Conservation (phyloP, 1,140 invertebrate species). For the Micrasema longulum region DNA sequence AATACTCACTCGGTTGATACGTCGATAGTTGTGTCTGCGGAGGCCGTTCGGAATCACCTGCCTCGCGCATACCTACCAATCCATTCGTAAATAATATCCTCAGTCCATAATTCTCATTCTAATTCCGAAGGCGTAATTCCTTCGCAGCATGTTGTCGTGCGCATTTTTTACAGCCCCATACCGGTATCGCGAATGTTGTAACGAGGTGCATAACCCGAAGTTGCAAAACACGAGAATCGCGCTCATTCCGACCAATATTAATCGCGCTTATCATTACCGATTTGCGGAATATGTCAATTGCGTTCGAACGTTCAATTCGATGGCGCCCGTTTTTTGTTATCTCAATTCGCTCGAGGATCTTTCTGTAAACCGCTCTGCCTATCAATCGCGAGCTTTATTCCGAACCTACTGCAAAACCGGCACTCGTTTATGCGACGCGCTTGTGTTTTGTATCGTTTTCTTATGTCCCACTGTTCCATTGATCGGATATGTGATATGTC, state of each 20-base stretch:
- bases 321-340: slow-evolving; percentile 37
- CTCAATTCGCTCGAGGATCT: background rate
- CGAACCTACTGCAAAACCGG: background rate
- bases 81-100: slow-evolving; percentile 42
- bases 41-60: slow-evolving; percentile 41
- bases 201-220: slow-evolving; percentile 22
- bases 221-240: slow-evolving; percentile 29
- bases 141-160: slow-evolving; percentile 40
- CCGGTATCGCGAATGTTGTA: slow-evolving; percentile 40
- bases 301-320: slow-evolving; percentile 23
- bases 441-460: slow-evolving; percentile 28
- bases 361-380: background rate
- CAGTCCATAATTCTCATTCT: slow-evolving; percentile 41
- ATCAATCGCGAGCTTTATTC: background rate
- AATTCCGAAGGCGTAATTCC: slow-evolving; percentile 43
- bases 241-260: slow-evolving; percentile 36
- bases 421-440: slow-evolving; percentile 26
- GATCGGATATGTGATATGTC: slow-evolving; percentile 35
- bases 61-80: slow-evolving; percentile 41
- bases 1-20: too few relatives aligned
- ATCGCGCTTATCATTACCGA: slow-evolving; percentile 42
- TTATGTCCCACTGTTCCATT: slow-evolving; percentile 39
- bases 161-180: slow-evolving; percentile 27
- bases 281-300: slow-evolving; percentile 35
- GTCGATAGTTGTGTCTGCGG: background rate